Base-by-base conservation (phyloP, 2,113 vertebrate genomes). In the Rissa tridactyla region DNA sequence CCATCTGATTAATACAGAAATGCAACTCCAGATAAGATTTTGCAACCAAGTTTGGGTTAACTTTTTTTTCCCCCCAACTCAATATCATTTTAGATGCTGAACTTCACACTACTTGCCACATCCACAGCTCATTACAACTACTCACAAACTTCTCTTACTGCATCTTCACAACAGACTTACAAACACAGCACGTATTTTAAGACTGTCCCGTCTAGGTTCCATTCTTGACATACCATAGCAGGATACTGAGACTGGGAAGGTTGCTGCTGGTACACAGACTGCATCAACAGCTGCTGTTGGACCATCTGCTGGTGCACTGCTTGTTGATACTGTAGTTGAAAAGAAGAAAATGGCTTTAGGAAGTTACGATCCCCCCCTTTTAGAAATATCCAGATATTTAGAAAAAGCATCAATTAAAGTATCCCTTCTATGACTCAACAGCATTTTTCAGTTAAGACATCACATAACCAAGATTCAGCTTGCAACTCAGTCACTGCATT, bases 271-370 rank as follows among this genome's bases (percentile, higher is more conserved):
- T 99, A 99, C 62, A 98, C 34, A 1, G 99, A 98, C 51, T 98
- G 99, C 98, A 98, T 98, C 98, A 99, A 98, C 98, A 99, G 98
- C 95, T 99, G 99, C 60, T 99, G 99, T 8, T 99, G 99, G 65
- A 99, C 97, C 77, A 98, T 94, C 82, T 99, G 99, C 77, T 99
- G 99, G 90, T 99, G 99, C 96, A 99, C 22, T 87, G 98, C 98
- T 95, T 99, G 99, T 52, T 99, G 99, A 97, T 99, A 99, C 99
- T 99, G 46, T 3, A 79, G 64, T 20, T 26, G n/a, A 55, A 75
- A 94, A 84, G 32, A 88, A 94, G 21, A 87, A 58, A 88, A 44
- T 1, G 51, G 61, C 64, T 90, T 83, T 69, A 77, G 54, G 27
- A 62, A 70, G 46, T 80, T 69, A 70, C 0, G 1, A 79, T 17